Conservation (phyloP, 2,797 vertebrate species). For the Poecilia picta region DNA sequence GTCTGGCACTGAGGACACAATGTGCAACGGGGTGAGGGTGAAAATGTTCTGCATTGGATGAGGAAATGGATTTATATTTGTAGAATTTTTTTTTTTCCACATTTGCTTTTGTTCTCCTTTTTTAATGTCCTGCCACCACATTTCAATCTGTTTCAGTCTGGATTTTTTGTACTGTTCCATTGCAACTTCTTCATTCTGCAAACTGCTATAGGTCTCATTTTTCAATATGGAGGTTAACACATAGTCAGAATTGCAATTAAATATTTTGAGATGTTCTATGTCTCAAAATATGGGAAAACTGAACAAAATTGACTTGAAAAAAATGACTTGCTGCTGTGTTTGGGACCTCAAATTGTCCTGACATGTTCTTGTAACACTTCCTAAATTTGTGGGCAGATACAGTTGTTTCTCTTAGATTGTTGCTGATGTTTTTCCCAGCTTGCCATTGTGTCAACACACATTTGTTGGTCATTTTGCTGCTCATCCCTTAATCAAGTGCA, state of each 20-base stretch:
- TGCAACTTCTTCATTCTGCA: neutral
- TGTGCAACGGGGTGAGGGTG: slow-evolving; percentile 88
- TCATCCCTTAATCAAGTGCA: neutral
- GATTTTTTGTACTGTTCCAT: neutral
- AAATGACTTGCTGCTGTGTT: neutral
- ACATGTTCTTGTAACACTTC: too few relatives aligned
- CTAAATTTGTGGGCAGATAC: neutral
- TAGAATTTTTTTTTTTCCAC: neutral
- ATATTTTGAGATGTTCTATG: neutral
- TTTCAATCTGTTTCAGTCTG: neutral
- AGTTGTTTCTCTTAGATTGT: neutral
- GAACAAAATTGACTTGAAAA: neutral
- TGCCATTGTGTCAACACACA: neutral
- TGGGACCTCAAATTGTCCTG: neutral
- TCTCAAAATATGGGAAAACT: neutral
- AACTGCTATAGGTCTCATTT: neutral
- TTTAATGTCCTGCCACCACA: neutral
- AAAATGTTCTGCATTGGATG: neutral
- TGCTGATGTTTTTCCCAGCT: neutral
- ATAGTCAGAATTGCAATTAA: neutral
- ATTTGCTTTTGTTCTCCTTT: neutral
- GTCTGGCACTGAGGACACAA: slow-evolving; percentile 89
- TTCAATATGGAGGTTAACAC: neutral
- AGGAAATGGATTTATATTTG: neutral
- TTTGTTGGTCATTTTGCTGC: neutral